phyloP scores from a whole-genome alignment of 1,140 invertebrate genomes.

The Drosophila orosa region DNA sequence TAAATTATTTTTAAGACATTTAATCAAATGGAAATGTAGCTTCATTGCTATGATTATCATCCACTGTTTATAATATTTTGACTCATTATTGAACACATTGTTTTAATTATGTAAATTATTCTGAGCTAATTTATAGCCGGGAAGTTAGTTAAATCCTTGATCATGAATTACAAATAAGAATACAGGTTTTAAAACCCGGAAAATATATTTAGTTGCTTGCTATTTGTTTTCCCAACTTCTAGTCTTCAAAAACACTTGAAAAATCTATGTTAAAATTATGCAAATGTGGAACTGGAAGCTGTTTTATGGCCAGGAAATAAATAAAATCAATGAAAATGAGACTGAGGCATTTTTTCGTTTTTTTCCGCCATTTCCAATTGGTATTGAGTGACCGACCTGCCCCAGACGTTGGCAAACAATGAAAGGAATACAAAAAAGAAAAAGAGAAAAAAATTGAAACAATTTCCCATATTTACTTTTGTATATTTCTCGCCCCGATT shows the following conservation, averaged over 20 bases:
- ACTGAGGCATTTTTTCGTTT: conserved; percentile 18
- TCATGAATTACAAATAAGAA: background rate
- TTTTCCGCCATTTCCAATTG: conserved; percentile 25
- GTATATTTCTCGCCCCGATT: conserved; percentile 54
- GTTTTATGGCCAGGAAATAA: conserved; percentile 15
- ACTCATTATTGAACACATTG: background rate
- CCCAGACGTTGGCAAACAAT: conserved; percentile 72
- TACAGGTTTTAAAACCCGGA: background rate
- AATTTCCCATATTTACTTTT: conserved; percentile 76
- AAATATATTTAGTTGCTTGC: background rate
- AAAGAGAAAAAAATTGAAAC: conserved; percentile 30
- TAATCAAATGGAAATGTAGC: too few relatives aligned
- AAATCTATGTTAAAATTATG: background rate
- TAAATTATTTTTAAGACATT: background rate
- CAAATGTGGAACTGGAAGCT: background rate
- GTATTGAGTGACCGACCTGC: conserved; percentile 45
- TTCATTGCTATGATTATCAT: too few relatives aligned
- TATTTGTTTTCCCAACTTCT: too few relatives aligned
- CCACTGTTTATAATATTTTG: background rate
- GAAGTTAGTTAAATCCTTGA: background rate
- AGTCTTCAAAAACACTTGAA: background rate
- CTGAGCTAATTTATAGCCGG: background rate
- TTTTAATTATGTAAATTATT: background rate
- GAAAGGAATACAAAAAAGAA: conserved; percentile 7
- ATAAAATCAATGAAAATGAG: conserved; percentile 22